Evolutionary conservation across 2,888 invertebrate species (phyloP).

Genomic region (Trichogramma dendrolimi): DNA sequence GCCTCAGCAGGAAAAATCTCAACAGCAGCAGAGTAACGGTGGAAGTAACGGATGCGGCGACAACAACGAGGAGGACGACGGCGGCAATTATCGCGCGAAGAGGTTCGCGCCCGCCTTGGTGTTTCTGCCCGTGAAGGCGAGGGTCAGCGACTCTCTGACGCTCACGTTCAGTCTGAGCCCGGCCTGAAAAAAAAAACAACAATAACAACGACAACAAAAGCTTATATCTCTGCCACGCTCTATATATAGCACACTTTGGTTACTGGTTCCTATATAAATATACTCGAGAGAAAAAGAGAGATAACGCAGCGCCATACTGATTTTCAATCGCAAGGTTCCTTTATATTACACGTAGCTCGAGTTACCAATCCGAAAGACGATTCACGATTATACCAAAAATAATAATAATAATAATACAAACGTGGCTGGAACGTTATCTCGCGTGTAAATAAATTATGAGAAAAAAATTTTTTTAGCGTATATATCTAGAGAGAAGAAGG

Average conservation of each 20-base stretch:
- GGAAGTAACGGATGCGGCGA: constrained; percentile 38
- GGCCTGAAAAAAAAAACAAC: constrained; percentile 60
- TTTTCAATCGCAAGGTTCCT: too few species aligned
- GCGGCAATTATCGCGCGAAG: not conserved
- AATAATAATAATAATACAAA: too few species aligned
- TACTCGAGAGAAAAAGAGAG: not conserved
- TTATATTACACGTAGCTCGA: too few species aligned
- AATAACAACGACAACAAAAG: not conserved
- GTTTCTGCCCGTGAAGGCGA: constrained; percentile 87
- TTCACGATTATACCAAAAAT: too few species aligned
- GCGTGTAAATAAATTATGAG: too few species aligned
- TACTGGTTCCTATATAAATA: constrained; percentile 45
- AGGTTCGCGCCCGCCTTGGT: constrained; percentile 87
- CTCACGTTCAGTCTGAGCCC: constrained; percentile 92
- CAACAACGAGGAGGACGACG: constrained; percentile 3
- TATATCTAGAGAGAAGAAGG: too few species aligned
- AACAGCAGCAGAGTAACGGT: not conserved
- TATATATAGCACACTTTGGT: constrained; percentile 36
- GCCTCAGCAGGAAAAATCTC: constrained; percentile 36
- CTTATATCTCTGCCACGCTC: constrained; percentile 28
- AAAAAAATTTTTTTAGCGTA: too few species aligned
- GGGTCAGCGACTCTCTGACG: constrained; percentile 79
- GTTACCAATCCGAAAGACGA: too few species aligned
- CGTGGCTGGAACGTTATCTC: too few species aligned
- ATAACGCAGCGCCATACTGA: too few species aligned